Evolutionary conservation across 2,113 vertebrate species (phyloP).

Genomic region (Neofelis nebulosa): DNA sequence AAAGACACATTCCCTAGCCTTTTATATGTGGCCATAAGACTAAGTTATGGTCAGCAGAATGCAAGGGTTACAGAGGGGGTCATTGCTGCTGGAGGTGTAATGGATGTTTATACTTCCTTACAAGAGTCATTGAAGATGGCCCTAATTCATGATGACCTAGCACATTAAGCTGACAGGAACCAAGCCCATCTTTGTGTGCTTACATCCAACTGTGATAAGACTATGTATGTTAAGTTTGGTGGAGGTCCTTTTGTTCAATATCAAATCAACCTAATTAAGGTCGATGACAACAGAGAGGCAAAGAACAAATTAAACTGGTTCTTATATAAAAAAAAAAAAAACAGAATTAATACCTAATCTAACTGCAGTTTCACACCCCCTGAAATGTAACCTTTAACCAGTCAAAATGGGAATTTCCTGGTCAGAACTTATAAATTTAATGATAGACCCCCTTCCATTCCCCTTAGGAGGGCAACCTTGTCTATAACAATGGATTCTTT

Average conservation of each 20-base stretch:
- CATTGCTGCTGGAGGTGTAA: slow-evolving; percentile 93
- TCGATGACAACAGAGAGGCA: neutral
- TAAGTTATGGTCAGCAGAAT: neutral
- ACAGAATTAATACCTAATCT: neutral
- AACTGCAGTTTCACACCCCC: neutral
- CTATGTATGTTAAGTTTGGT: neutral
- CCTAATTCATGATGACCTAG: slow-evolving; percentile 92
- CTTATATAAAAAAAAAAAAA: neutral
- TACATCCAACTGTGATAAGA: neutral
- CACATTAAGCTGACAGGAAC: slow-evolving; percentile 73
- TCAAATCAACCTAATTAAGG: neutral
- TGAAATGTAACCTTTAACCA: neutral
- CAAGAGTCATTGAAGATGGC: slow-evolving; percentile 95
- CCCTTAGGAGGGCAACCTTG: neutral
- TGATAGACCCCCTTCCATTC: neutral
- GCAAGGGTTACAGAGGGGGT: slow-evolving; percentile 86
- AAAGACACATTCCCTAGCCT: neutral
- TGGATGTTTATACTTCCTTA: slow-evolving; percentile 94
- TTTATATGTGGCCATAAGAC: neutral
- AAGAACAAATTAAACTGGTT: neutral
- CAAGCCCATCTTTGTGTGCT: neutral
- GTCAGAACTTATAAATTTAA: neutral
- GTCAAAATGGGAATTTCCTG: neutral
- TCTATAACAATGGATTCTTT: neutral
- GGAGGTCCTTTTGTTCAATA: neutral